Base-by-base conservation (phyloP, 2,113 vertebrate species). In the Centropus unirufus region DNA sequence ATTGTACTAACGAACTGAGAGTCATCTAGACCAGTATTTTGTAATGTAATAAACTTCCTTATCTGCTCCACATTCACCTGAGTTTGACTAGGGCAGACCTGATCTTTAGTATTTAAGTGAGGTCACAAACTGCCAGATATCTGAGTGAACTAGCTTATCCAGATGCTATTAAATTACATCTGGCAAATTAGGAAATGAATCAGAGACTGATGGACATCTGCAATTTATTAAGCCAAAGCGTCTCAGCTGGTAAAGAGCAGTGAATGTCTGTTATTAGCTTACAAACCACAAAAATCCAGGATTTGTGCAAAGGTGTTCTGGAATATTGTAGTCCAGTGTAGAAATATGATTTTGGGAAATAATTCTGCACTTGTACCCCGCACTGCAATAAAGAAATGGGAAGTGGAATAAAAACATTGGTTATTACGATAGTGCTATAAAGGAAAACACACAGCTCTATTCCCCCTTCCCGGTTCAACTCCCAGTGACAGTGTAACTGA, bases 181-280 rank as follows among this genome's bases (percentile, higher is more conserved):
- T 87, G 47, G 59, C 15, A 94, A 90, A 92, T 89, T 40, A 92
- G 86, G 72, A 93, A 90, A 90, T 52, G 26, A 83, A 93, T 89
- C 76, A 63, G 79, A 91, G 46, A 78, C 23, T 29, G 68, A 86
- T 18, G 63, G 90, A 59, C 61, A 34, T 86, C 59, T 81, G 76
- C 73, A 90, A 93, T 88, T 89, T 86, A 90, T 87, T 83, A 92
- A 70, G 32, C 34, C 79, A 89, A 92, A 89, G 61, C 9, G 17
- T 57, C 73, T 90, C 59, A 81, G 76, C 42, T 77, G 22, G 40
- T 90, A 89, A 88, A 64, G 34, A 77, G 32, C 59, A 82, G 34
- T 14, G 32, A 34, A 58, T n/a, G 39, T 21, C 59, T 12, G 27
- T 66, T 58, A 63, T 18, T 47, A 67, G 47, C 22, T 6, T 21